phyloP scores from a whole-genome alignment of 2,888 invertebrate species.

The Drosophila testacea region DNA sequence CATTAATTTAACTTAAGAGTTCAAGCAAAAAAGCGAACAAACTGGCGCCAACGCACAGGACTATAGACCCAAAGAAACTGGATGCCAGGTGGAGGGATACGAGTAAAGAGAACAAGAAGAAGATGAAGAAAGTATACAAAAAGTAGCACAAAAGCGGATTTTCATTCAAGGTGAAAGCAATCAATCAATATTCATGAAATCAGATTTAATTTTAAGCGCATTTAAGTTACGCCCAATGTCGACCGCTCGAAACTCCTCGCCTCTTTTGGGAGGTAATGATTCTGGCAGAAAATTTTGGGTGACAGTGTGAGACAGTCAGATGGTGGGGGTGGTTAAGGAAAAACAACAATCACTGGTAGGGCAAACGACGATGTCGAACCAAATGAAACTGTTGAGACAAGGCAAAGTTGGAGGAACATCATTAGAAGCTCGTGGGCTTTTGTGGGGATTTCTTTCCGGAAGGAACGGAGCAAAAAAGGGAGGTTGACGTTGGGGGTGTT shows the following conservation, averaged over 20 bases:
- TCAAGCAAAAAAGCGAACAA: constrained; percentile 42
- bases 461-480: background rate
- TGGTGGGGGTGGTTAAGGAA: constrained; percentile 27
- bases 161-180: constrained; percentile 81
- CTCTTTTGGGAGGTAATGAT: constrained; percentile 37
- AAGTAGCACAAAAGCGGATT: constrained; percentile 79
- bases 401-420: constrained; percentile 65
- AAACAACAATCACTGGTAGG: constrained; percentile 62
- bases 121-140: constrained; percentile 34
- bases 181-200: constrained; percentile 82
- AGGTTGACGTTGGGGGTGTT: background rate
- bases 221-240: constrained; percentile 66
- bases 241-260: constrained; percentile 10
- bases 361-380: constrained; percentile 62
- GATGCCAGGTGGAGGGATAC: constrained; percentile 60
- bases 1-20: constrained; percentile 79
- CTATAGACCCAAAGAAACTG: constrained; percentile 34
- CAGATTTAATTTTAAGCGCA: constrained; percentile 81
- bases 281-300: constrained; percentile 52
- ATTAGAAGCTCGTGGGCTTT: constrained; percentile 65
- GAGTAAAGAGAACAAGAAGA: constrained; percentile 8
- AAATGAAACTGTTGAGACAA: constrained; percentile 72
- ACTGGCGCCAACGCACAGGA: constrained; percentile 29
- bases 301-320: constrained; percentile 36
- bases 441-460: constrained; percentile 1